These are phyloP conservation scores for Microctenopoma stevenorrisi DNA, from an alignment of 2,797 vertebrate species.

Conservation along the genomic window DNA sequence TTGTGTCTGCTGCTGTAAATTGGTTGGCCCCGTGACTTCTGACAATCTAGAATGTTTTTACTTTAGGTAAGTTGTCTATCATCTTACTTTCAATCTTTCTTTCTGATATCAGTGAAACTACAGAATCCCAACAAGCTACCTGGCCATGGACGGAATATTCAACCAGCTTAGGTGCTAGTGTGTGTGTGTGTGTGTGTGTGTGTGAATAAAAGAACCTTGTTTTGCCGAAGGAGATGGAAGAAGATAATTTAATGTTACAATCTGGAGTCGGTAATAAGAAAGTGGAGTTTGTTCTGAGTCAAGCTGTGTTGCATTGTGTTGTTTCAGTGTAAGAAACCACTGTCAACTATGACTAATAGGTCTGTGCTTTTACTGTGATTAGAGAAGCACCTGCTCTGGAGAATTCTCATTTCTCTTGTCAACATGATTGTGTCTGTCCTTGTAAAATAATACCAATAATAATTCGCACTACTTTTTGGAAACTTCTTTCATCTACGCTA, in stretches of 20 bases:
- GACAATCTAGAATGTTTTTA: constrained; percentile 47
- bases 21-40: constrained; percentile 12
- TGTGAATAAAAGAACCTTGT: constrained; percentile 23
- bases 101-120: constrained; percentile 40
- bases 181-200: background rate
- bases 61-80: constrained; percentile 48
- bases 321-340: constrained; percentile 20
- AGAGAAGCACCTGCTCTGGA: constrained; percentile 45
- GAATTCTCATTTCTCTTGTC: constrained; percentile 40
- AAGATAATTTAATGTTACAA: constrained; percentile 36
- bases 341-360: constrained; percentile 56
- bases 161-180: constrained; percentile 24
- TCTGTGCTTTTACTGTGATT: constrained; percentile 41
- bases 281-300: constrained; percentile 16
- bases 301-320: background rate
- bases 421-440: constrained; percentile 34
- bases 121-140: constrained; percentile 61
- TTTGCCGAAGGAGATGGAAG: constrained; percentile 16
- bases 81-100: constrained; percentile 42
- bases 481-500: constrained; percentile 21
- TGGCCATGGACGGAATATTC: constrained; percentile 61
- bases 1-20: too few species aligned
- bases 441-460: constrained; percentile 14
- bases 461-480: background rate
- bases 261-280: constrained; percentile 5